Base-by-base conservation (phyloP, 2,113 vertebrate species). In the Laticauda laticaudata region DNA sequence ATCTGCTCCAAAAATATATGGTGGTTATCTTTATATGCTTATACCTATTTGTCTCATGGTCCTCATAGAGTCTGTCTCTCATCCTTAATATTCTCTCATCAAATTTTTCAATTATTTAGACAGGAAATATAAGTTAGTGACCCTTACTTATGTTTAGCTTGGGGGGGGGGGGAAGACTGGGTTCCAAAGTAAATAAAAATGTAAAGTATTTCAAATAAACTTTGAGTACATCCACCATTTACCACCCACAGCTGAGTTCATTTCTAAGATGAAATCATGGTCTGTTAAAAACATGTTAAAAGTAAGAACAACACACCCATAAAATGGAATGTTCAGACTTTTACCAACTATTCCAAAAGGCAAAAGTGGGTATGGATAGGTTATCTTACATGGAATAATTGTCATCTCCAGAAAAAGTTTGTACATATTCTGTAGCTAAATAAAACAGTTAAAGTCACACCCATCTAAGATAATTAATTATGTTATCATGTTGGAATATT, bases 121-220 rank as follows among this genome's bases (percentile, higher is more conserved):
- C 94, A 96, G 92, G 95, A 97, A 96, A 96, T 95, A 95, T 90
- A 93, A 96, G 91, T 92, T 92, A 96, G 86, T 94, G 95, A 96
- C 81, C 34, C 57, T 95, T 93, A 94, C 61, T 95, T 96, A 92
- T 85, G 69, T 75, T 75, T 39, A 75, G n/a, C 15, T 75, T 3
- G 2, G 2, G 54, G 75, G 4, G 53, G 75, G 69, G 85, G 0
- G 0, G 2, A 34, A 29, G 15, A n/a, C 86, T 93, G 59, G 90
- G 94, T 61, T 87, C 94, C 93, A 96, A 96, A 88, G 95, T 89
- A 95, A 96, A 96, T 88, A 97, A 95, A 97, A 96, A 94, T 95
- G 93, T 96, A 91, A 96, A 96, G 92, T 96, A 96, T 96, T 97
- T 97, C 94, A 96, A 96, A 96, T 95, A 96, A 96, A 96, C 94